phyloP scores from a whole-genome alignment of 1,140 invertebrate species.

The Nasonia longicornis region DNA sequence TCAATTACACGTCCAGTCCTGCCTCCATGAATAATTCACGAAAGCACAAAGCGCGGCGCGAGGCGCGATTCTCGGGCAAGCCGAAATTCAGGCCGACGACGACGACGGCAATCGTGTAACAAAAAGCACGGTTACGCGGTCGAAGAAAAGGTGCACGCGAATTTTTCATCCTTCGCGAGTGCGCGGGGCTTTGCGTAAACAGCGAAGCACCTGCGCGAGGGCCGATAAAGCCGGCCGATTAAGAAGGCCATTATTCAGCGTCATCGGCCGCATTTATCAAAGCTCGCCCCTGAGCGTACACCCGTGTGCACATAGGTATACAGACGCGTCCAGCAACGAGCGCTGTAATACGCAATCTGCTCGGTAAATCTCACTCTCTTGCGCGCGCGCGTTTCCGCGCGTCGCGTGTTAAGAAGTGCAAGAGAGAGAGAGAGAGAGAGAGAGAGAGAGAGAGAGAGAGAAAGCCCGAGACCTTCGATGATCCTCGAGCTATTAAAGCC shows the following conservation, averaged over 20 bases:
- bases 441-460: background rate
- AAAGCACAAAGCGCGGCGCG: background rate
- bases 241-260: conserved; percentile 33
- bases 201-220: background rate
- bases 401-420: conserved; percentile 19
- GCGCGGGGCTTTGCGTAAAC: background rate
- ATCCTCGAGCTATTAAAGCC: conserved; percentile 27
- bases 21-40: background rate
- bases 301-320: too few relatives aligned
- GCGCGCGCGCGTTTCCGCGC: background rate
- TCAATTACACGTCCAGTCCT: background rate
- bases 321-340: too few relatives aligned
- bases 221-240: conserved; percentile 25
- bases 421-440: too few relatives aligned
- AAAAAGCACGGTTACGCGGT: too few relatives aligned
- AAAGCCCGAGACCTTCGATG: conserved; percentile 21
- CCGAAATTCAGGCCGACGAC: too few relatives aligned
- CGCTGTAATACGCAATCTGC: conserved; percentile 3
- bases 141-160: background rate
- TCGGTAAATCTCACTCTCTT: background rate
- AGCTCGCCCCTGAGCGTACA: background rate
- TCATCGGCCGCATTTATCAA: conserved; percentile 36
- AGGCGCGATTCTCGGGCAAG: too few relatives aligned
- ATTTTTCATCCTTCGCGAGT: background rate
- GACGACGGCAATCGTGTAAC: too few relatives aligned